Evolutionary conservation across 2,113 vertebrate genomes (phyloP), one percentile per base, ranked within the genome.

Genomic region (Sylvilagus bachmani): DNA sequence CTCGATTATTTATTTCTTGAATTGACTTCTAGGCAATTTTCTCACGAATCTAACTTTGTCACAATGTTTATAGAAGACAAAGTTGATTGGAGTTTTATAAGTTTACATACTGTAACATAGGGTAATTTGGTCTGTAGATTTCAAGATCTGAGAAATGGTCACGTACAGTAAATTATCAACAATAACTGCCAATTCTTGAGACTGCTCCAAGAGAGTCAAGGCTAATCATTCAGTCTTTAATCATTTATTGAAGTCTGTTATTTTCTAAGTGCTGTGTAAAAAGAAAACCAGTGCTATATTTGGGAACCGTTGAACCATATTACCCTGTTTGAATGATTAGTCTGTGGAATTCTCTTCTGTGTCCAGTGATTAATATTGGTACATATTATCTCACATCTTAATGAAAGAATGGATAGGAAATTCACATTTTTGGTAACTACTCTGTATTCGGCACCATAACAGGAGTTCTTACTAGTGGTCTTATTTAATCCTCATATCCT

Each of bases 21-120:
- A 79, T 53, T 4, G 9, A 75, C 25, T 78, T 79, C 27, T 13
- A 51, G 25, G 27, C 6, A 58, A 38, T 29, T 31, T 73, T 81
- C 49, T 53, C 36, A 22, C 19, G 86, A 58, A 62, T 49, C 44
- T 64, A 85, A 73, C 17, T 70, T 55, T 51, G 24, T 1, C 61
- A 81, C 29, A 62, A 69, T 90, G 55, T 77, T 67, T 53, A 70
- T 13, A 73, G 36, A 95, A 88, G 25, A 67, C 27, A 73, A 84
- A 13, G 5, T 44, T 77, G 31, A 75, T 19, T 49, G 27, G 14
- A 33, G 80, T 64, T 51, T 86, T 33, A n/a, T 5, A 31, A 61
- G 9, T 33, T 66, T 4, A 64, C 24, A 1, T 11, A 38, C 13
- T 58, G 55, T 81, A 89, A 89, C 55, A 71, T 6, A 86, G 85